phyloP scores from a whole-genome alignment of 2,888 invertebrate species.

The Mesorhabditis spiculigera region DNA sequence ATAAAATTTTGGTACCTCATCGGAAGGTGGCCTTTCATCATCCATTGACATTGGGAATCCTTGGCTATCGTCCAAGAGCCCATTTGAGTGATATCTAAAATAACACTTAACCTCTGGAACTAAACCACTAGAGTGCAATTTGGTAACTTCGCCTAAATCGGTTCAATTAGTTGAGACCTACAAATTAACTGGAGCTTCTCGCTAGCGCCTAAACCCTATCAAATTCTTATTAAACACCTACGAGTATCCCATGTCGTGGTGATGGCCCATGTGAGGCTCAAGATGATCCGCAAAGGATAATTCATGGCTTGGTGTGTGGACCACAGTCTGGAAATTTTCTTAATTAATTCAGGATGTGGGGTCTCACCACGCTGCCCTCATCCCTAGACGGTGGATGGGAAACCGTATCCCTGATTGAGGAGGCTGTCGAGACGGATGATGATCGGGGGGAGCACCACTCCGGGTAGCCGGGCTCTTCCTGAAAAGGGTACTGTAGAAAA shows the following conservation, averaged over 20 bases:
- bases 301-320: not conserved
- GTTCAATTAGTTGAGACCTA: no score
- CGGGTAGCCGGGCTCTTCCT: not conserved
- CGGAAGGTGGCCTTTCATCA: not conserved
- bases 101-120: no score
- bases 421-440: constrained; percentile 2
- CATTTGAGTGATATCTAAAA: not conserved
- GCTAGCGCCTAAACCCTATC: no score
- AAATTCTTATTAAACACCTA: not conserved
- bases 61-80: not conserved
- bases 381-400: constrained; percentile 3
- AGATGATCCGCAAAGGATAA: not conserved
- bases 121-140: no score
- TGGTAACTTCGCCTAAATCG: no score
- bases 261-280: not conserved
- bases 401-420: not conserved
- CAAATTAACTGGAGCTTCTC: no score
- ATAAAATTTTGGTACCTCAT: not conserved
- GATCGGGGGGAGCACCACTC: constrained; percentile 5
- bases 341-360: no score
- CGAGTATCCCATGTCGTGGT: not conserved
- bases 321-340: no score
- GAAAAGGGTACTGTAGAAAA: not conserved
- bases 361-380: not conserved
- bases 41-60: not conserved